Conservation (phyloP, 2,797 vertebrate genomes). For the Rousettus madagascariensis region DNA sequence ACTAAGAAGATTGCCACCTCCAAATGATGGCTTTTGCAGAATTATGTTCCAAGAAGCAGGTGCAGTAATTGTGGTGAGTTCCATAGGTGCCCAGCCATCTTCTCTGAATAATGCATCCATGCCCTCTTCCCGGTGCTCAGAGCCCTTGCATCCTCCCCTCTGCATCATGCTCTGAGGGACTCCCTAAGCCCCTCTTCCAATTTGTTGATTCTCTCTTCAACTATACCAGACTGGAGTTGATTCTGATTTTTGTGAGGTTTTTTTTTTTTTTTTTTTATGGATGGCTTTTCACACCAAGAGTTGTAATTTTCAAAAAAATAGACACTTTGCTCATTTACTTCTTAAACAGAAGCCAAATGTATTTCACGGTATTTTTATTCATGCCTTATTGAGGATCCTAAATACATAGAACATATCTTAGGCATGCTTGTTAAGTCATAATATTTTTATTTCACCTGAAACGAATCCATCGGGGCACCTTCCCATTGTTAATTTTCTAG, state of each 20-base stretch:
- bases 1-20: slow-evolving; percentile 16
- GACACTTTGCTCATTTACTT: not conserved
- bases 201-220: not conserved
- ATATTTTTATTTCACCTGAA: not conserved
- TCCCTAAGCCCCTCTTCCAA: not conserved
- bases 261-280: too few species aligned
- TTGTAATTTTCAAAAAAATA: slow-evolving; percentile 37
- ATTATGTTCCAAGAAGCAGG: not conserved
- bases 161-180: fast-evolving
- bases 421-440: too few species aligned
- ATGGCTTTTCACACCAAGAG: not conserved
- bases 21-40: not conserved
- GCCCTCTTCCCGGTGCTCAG: not conserved
- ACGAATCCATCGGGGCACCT: not conserved
- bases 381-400: not conserved
- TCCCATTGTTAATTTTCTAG: not conserved
- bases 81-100: not conserved
- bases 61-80: not conserved
- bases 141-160: too few species aligned
- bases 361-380: not conserved
- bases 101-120: not conserved
- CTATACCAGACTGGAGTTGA: not conserved
- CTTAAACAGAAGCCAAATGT: not conserved
- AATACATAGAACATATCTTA: not conserved
- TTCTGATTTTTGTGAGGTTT: not conserved